Evolutionary conservation across 2,888 invertebrate species (phyloP).

Genomic region (Watsonalla cultraria): DNA sequence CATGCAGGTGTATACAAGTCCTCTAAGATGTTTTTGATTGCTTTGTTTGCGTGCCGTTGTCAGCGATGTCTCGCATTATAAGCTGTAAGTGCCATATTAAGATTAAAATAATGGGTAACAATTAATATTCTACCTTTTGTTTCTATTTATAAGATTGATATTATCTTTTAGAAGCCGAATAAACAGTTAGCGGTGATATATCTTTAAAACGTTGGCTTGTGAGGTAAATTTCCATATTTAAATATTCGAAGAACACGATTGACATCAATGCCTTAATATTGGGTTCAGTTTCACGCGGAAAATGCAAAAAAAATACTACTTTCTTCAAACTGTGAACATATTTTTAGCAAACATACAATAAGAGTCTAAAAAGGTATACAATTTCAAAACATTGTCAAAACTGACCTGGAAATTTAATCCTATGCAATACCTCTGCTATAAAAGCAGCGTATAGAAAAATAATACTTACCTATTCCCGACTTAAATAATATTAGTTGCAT

Average conservation of each 20-base stretch:
- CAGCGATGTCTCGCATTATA: constrained; percentile 27
- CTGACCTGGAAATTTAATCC: background rate
- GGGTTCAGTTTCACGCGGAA: background rate
- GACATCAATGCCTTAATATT: background rate
- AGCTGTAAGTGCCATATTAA: constrained; percentile 25
- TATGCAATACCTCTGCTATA: background rate
- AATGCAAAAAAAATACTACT: background rate
- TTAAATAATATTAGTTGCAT: too few species aligned
- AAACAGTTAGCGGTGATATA: constrained; percentile 2
- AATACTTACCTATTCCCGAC: background rate
- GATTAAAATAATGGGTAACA: constrained; percentile 21
- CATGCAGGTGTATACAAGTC: constrained; percentile 14
- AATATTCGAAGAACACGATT: background rate
- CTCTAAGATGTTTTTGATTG: constrained; percentile 38
- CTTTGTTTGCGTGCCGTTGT: constrained; percentile 41
- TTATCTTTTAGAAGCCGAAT: constrained; percentile 2
- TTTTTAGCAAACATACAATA: background rate
- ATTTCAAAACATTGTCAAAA: background rate
- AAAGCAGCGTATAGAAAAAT: too few species aligned
- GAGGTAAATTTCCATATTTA: background rate
- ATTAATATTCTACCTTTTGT: constrained; percentile 21
- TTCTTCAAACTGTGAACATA: background rate
- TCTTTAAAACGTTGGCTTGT: background rate
- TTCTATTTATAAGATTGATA: constrained; percentile 7
- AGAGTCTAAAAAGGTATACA: background rate